Evolutionary conservation across 2,888 invertebrate species (phyloP), one percentile per base, ranked within the genome.

Genomic region (Nezara viridula): DNA sequence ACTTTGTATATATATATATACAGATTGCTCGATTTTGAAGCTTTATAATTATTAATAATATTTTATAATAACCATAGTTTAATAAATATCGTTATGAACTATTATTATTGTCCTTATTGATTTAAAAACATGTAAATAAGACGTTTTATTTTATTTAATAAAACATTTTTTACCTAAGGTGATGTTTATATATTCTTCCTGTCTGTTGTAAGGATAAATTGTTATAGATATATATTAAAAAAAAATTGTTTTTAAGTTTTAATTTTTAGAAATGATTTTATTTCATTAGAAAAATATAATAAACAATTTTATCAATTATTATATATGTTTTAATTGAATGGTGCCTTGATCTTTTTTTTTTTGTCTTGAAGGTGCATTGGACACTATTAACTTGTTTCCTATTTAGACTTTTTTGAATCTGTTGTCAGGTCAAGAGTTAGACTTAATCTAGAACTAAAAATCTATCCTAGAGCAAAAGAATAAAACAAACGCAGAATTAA

Each of bases 111-210:
- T 73, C 66, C 37, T 14, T 19, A 37, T 73, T 73, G 66, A 73
- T 6, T 19, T 19, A 27, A 37, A 19, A 24, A 73, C 19, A 73
- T 73, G 66, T 73, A 73, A 37, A 73, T 73, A 73, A 73, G 66
- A 73, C 66, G 21, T 73, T 73, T 73, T 81, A 81, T 81, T 81
- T 81, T 81, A 81, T 81, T 44, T 81, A 81, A 81, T 81, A 81
- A 81, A 44, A 81, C 24, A 44, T 47, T 81, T 81, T 40, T 44
- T 81, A 81, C n/a, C 44, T n/a, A 81, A n/a, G 24, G n/a, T 81
- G 40, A 47, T 81, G 16, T 81, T n/a, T 44, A 47, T 47, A n/a
- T 81, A 10, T 81, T 40, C n/a, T 73, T 73, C 66, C 66, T 73
- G 19, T 73, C 21, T 66, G 12, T 60, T 60, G 4, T 60, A 27